Conservation (phyloP, 2,797 vertebrate genomes). For the Acestrorhynchus altus region DNA sequence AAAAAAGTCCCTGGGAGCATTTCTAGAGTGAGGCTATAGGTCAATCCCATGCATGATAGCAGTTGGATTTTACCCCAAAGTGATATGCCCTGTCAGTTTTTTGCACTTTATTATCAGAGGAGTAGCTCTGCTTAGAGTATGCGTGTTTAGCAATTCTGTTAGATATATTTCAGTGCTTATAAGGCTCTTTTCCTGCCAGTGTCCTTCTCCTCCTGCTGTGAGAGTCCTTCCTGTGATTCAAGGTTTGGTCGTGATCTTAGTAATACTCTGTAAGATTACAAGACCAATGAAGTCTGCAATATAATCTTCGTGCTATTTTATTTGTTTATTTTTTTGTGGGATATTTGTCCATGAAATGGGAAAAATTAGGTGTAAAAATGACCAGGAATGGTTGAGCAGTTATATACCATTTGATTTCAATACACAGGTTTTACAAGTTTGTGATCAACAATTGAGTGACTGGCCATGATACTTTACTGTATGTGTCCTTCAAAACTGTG, state of each 20-base stretch:
- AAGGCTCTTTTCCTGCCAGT: conserved; percentile 6
- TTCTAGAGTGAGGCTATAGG: conserved; percentile 62
- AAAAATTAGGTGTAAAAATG: background rate
- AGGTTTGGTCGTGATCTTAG: background rate
- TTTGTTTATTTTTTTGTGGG: background rate
- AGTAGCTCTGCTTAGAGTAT: conserved; percentile 33
- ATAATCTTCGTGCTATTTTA: background rate
- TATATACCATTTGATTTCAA: background rate
- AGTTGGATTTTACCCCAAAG: conserved; percentile 49
- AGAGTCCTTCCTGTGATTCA: background rate
- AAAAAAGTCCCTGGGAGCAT: conserved; percentile 48
- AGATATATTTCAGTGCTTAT: conserved; percentile 30
- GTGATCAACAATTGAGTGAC: conserved; percentile 21
- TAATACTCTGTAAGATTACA: background rate
- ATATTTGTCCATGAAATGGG: background rate
- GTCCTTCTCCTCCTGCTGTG: conserved; percentile 3
- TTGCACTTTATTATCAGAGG: conserved; percentile 58
- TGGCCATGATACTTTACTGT: conserved; percentile 30
- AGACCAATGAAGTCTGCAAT: background rate
- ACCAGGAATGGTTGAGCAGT: background rate
- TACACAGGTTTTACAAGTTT: conserved; percentile 5
- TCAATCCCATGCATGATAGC: conserved; percentile 64
- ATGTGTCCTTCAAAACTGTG: conserved; percentile 20
- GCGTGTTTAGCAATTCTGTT: conserved; percentile 43
- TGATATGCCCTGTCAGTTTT: conserved; percentile 63